Percentiles rank a stretch among this genome's conserved stretches.
Evolutionary conservation across 2,888 invertebrate genomes (phyloP).

Genomic region (Tridacna gigas): DNA sequence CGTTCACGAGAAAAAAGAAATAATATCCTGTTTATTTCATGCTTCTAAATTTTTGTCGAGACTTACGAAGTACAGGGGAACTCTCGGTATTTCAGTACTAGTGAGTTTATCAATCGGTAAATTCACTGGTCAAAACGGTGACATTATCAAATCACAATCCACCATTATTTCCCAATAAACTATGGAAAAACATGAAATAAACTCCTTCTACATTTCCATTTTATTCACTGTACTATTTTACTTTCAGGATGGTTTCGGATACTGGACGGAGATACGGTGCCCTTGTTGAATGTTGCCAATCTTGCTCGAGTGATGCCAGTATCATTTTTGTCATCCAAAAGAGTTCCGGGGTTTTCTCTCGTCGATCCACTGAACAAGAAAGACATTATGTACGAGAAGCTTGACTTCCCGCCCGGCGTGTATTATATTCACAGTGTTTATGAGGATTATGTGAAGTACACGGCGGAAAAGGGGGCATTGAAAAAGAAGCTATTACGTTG

Average conservation of each 20-base stretch:
- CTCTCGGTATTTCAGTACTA: no score
- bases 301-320: conserved; percentile 72
- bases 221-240: background rate
- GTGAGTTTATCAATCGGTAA: no score
- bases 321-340: conserved; percentile 62
- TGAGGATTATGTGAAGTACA: conserved; percentile 72
- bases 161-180: no score
- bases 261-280: conserved; percentile 67
- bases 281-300: conserved; percentile 63
- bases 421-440: conserved; percentile 66
- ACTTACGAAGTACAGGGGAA: no score
- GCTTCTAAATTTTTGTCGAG: no score
- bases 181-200: no score
- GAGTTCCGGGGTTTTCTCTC: conserved; percentile 64
- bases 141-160: no score
- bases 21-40: no score
- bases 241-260: conserved; percentile 71
- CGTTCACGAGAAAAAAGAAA: no score
- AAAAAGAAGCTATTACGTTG: conserved; percentile 72
- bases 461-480: conserved; percentile 59
- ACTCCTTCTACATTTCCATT: no score
- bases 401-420: conserved; percentile 66
- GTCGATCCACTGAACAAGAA: conserved; percentile 59
- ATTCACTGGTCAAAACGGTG: no score
- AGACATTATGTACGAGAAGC: conserved; percentile 69